Evolutionary conservation across 2,888 invertebrate genomes (phyloP).

Genomic region (Nematopogon swammerdamellus): DNA sequence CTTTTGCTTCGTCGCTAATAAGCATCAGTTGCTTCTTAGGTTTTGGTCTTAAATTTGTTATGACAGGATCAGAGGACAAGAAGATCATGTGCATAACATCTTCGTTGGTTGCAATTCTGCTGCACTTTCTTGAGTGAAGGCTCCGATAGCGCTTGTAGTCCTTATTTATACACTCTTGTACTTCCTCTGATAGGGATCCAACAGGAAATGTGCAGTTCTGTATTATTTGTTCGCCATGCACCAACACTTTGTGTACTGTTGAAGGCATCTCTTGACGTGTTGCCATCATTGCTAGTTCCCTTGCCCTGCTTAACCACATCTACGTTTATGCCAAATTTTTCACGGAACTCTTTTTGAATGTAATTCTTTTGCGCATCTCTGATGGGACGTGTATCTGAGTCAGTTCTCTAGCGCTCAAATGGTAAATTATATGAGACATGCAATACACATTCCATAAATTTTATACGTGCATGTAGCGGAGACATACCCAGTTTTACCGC

Average conservation of each 20-base stretch:
- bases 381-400: background rate
- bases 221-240: constrained; percentile 1
- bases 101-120: too few relatives aligned
- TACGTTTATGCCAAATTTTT: constrained; percentile 1
- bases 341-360: background rate
- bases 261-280: constrained; percentile 3
- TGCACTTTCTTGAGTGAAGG: too few relatives aligned
- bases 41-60: too few relatives aligned
- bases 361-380: background rate
- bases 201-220: constrained; percentile 3
- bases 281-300: constrained; percentile 4
- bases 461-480: background rate
- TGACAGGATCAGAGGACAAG: too few relatives aligned
- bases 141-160: background rate
- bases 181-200: constrained; percentile 3
- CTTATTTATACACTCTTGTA: constrained; percentile 4
- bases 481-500: background rate
- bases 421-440: background rate
- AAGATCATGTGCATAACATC: too few relatives aligned
- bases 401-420: background rate
- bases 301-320: background rate
- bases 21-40: too few relatives aligned
- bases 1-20: too few relatives aligned
- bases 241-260: constrained; percentile 4
- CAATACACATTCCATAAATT: background rate